Conservation (phyloP, 2,797 vertebrate genomes). For the Halcyon chelicuti region DNA sequence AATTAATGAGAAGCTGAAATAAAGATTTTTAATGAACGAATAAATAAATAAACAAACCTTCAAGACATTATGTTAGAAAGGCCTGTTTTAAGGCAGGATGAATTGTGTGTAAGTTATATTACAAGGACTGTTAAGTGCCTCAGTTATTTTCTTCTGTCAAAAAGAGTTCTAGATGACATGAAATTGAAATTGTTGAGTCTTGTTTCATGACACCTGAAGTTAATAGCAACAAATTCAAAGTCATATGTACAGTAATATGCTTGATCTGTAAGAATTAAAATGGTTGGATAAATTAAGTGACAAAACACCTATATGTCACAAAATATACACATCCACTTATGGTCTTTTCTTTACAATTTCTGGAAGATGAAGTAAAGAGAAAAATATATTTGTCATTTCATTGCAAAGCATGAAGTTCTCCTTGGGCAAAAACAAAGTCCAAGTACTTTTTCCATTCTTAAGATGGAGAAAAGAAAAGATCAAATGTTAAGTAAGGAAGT, state of each 20-base stretch:
- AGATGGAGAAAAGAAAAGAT: background rate
- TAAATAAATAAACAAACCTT: background rate
- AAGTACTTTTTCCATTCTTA: background rate
- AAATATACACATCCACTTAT: background rate
- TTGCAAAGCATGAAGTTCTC: background rate
- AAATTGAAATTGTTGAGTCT: background rate
- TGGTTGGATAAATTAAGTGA: background rate
- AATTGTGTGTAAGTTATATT: background rate
- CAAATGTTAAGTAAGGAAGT: background rate
- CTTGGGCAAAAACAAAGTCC: background rate
- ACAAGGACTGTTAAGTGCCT: background rate
- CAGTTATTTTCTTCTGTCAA: background rate
- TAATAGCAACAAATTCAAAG: background rate
- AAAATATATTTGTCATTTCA: background rate
- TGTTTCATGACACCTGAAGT: background rate
- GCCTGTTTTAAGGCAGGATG: background rate
- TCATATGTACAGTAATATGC: background rate
- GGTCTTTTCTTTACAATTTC: background rate
- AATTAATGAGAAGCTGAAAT: background rate
- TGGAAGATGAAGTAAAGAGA: background rate
- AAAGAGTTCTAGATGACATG: background rate
- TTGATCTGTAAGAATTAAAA: background rate
- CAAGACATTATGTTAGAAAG: background rate
- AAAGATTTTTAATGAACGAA: too few species aligned
- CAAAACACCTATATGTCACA: background rate